Evolutionary conservation across 2,797 vertebrate genomes (phyloP).

Genomic region (Rhinogobio ventralis): DNA sequence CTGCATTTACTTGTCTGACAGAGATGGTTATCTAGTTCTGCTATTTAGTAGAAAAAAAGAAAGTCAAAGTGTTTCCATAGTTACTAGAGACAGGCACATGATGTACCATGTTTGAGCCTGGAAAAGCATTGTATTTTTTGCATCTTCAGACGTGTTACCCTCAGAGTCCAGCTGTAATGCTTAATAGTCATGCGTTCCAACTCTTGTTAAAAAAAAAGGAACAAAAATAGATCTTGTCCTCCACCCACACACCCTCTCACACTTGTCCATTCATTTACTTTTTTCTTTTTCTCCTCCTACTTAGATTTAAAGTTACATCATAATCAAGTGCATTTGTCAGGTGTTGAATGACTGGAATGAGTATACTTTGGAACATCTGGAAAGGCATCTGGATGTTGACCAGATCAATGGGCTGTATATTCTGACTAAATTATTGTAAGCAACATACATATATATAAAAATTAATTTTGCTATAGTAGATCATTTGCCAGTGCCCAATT

Average conservation of each 20-base stretch:
- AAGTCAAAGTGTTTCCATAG: slow-evolving; percentile 13
- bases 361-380: no score
- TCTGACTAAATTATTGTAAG: background rate
- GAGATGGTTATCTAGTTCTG: background rate
- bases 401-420: background rate
- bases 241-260: slow-evolving; percentile 14
- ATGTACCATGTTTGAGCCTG: background rate
- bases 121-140: slow-evolving; percentile 11
- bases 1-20: background rate
- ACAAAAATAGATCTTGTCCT: slow-evolving; percentile 39
- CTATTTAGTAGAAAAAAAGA: background rate
- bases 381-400: background rate
- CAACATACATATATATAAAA: background rate
- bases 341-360: slow-evolving; percentile 10
- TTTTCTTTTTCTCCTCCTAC: background rate
- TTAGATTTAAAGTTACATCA: slow-evolving; percentile 28
- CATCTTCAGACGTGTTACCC: background rate
- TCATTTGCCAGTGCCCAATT: background rate
- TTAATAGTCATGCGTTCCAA: slow-evolving; percentile 25
- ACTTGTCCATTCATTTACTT: slow-evolving; percentile 38
- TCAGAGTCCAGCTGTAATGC: slow-evolving; percentile 27
- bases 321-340: slow-evolving; percentile 17
- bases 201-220: slow-evolving; percentile 19
- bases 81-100: background rate
- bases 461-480: background rate